Evolutionary conservation across 2,113 vertebrate genomes (phyloP).

Genomic region (Orthonyx spaldingii): DNA sequence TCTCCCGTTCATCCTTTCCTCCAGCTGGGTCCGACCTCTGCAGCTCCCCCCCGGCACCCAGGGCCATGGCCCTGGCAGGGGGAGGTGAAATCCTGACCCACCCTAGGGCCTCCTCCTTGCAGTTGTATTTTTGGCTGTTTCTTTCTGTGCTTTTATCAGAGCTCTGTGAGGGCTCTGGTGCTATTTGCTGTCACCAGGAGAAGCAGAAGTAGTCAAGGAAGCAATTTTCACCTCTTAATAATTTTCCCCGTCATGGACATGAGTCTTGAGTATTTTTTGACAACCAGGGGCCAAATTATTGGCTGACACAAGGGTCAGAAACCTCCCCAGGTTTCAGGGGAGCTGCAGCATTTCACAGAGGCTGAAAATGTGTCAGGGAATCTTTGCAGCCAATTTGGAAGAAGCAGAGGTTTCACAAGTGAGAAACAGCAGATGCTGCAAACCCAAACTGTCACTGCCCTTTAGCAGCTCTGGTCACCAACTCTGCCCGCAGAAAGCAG

Average conservation of each 20-base stretch:
- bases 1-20: background rate
- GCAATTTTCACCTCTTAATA: slow-evolving; percentile 7
- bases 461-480: background rate
- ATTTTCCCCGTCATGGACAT: background rate
- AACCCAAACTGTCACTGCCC: background rate
- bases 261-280: background rate
- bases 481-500: background rate
- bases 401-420: background rate
- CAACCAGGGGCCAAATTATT: background rate
- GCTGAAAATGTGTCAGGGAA: background rate
- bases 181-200: background rate
- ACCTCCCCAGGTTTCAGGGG: background rate
- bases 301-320: background rate
- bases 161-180: background rate
- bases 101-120: background rate
- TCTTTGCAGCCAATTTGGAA: background rate
- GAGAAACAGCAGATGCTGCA: background rate
- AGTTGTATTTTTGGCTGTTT: background rate
- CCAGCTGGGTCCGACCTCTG: background rate
- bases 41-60: background rate
- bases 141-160: background rate
- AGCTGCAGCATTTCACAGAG: background rate
- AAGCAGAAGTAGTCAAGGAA: background rate
- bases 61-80: rapidly evolving
- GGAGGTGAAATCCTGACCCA: background rate